These are phyloP conservation scores for Aelia acuminata DNA, from an alignment of 2,888 invertebrate genomes.

Conservation along the genomic window DNA sequence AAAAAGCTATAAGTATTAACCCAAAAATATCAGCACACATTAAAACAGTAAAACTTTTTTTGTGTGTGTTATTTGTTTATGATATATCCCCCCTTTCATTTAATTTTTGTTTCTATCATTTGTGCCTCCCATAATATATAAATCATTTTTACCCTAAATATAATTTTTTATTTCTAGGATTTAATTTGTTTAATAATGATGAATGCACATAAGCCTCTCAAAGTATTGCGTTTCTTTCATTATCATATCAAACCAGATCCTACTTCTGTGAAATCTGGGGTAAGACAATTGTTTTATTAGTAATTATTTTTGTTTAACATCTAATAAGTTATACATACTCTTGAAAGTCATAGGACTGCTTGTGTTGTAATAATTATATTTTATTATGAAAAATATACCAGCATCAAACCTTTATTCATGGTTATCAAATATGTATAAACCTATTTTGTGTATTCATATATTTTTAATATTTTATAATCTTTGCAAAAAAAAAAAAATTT, in stretches of 20 bases:
- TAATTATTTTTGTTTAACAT: background rate
- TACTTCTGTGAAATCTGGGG: background rate
- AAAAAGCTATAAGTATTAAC: no score
- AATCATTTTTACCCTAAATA: background rate
- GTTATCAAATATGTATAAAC: no score
- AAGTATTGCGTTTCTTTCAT: constrained; percentile 52
- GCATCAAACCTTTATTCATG: background rate
- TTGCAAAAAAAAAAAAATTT: no score
- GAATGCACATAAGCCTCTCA: constrained; percentile 50
- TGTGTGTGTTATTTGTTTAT: no score
- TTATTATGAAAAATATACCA: background rate
- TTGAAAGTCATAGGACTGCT: background rate
- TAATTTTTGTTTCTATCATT: no score
- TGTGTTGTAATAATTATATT: background rate
- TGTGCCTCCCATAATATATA: background rate
- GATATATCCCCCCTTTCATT: no score
- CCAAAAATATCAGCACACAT: no score
- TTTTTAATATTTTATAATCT: no score
- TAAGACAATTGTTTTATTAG: constrained; percentile 18
- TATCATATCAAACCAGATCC: constrained; percentile 8
- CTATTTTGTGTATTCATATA: no score
- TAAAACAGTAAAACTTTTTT: no score
- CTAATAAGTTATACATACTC: background rate
- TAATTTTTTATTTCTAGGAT: constrained; percentile 41
- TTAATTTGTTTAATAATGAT: constrained; percentile 45